Base-by-base conservation (phyloP, 2,888 invertebrate species). In the Allolobophora icterica region DNA sequence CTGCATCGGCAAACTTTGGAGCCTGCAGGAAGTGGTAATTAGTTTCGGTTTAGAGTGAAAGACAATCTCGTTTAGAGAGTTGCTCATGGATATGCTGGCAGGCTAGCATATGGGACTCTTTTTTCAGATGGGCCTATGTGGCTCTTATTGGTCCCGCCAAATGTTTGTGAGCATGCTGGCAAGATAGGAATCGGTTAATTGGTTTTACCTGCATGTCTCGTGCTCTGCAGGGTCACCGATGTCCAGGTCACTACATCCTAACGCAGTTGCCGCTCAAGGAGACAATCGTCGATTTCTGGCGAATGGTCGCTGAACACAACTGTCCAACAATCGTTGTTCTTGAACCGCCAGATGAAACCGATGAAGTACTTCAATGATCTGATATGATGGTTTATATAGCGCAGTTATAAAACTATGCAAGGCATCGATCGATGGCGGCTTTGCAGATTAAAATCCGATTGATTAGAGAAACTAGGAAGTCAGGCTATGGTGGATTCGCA, bases 271-370 rank as follows among this genome's bases (percentile, higher is more conserved):
- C 87, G 8, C 34, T 87, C 24, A 87, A 87, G 35, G 38, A 87
- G n/a, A 87, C 87, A 35, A 38, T 38, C 87, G 38, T 6, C 34
- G 87, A 87, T 15, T 87, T 87, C 87, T 87, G 87, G 87, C 4
- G 38, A 34, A 87, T 87, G 87, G 87, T 87, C 35, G 8, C 34
- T 24, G 87, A 87, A 35, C 35, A 33, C 87, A 87, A 87, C 33
- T 87, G 35, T 24, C 87, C 87, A 87, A 87, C 87, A 34, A 38
- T 87, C 34, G 87, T 87, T 24, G 87, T 87, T 87, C 87, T 87
- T 19, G 87, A 13, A 87, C 87, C 33, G 38, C 35, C 34, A 24
- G 5, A 87, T 19, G 87, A 34, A 87, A 35, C 5, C 38, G 87
- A 87, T 35, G 87, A 87, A 24, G 87, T 87, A 21, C 24, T 52